Percentiles rank a stretch among this genome's conserved stretches.
Evolutionary conservation across 2,888 invertebrate species (phyloP).

Genomic region (Clivina fossor): DNA sequence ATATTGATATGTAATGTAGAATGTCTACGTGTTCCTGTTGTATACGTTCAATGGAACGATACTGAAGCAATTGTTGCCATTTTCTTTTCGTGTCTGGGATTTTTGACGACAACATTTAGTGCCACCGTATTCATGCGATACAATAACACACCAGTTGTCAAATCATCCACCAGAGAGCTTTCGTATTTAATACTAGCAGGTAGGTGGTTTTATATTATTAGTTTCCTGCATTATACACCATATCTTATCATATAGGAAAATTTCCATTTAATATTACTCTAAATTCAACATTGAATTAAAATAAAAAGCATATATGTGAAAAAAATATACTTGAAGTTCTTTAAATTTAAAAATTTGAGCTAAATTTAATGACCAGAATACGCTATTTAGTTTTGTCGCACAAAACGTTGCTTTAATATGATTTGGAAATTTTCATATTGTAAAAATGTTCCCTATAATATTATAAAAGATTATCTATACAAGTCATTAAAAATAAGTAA

Average conservation of each 20-base stretch:
- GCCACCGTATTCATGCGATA: conserved; percentile 64
- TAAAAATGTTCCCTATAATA: too few relatives aligned
- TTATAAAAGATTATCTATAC: too few relatives aligned
- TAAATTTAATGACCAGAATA: too few relatives aligned
- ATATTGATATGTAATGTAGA: too few relatives aligned
- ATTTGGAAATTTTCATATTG: too few relatives aligned
- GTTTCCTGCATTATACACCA: too few relatives aligned
- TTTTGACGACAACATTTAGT: conserved; percentile 62
- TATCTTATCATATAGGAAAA: too few relatives aligned
- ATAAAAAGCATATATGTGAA: neutral
- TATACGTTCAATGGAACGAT: conserved; percentile 65
- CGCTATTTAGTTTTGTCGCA: too few relatives aligned
- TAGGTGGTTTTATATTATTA: too few relatives aligned
- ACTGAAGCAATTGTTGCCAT: conserved; percentile 64
- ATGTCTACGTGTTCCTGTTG: conserved; percentile 63
- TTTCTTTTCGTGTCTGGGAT: conserved; percentile 62
- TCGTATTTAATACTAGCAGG: conserved; percentile 72
- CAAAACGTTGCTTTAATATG: too few relatives aligned
- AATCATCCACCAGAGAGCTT: conserved; percentile 65
- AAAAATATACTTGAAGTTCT: neutral
- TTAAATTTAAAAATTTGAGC: neutral
- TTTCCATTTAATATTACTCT: neutral
- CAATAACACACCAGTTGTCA: conserved; percentile 77
- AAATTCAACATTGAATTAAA: neutral
- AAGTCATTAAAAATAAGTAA: too few relatives aligned